Evolutionary conservation across 1,140 invertebrate species (phyloP).

Genomic region (Drosophila asahinai): DNA sequence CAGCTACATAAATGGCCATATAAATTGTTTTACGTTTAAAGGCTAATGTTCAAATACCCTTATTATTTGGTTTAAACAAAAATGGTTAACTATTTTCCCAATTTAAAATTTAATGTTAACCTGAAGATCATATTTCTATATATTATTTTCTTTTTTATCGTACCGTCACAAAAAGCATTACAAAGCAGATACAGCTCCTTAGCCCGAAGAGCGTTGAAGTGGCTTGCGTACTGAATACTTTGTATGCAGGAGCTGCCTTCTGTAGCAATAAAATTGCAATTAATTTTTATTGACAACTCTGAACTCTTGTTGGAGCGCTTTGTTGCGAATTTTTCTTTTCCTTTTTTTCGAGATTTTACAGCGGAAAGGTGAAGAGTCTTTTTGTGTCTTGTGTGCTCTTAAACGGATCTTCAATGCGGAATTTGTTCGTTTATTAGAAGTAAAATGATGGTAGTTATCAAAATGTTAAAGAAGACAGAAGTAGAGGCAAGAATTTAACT

Average conservation of each 20-base stretch:
- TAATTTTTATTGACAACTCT: constrained; percentile 82
- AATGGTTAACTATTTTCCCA: too few relatives aligned
- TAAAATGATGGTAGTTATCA: neutral
- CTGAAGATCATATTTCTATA: neutral
- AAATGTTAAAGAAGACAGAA: neutral
- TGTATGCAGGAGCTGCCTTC: constrained; percentile 71
- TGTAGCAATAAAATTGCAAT: constrained; percentile 77
- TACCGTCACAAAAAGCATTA: constrained; percentile 12
- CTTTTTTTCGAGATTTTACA: constrained; percentile 51
- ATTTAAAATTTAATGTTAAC: too few relatives aligned
- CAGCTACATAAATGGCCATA: neutral
- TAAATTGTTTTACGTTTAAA: neutral
- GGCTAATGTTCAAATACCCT: neutral
- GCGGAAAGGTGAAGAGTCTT: constrained; percentile 37
- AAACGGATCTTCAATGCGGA: constrained; percentile 10
- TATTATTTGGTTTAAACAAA: neutral
- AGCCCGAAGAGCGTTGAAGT: constrained; percentile 8
- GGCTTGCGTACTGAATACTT: constrained; percentile 49
- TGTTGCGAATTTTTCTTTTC: constrained; percentile 42
- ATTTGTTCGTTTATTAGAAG: neutral
- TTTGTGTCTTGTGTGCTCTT: neutral
- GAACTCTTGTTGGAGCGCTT: constrained; percentile 66
- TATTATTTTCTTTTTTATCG: neutral
- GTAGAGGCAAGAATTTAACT: neutral
- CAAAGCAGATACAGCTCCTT: neutral